A percentile compares a stretch with the other conserved stretches of the same genome.
Evolutionary conservation across 53 echinoderm and acorn worm genomes (phyloP).

Genomic region (Glandiceps talaboti): DNA sequence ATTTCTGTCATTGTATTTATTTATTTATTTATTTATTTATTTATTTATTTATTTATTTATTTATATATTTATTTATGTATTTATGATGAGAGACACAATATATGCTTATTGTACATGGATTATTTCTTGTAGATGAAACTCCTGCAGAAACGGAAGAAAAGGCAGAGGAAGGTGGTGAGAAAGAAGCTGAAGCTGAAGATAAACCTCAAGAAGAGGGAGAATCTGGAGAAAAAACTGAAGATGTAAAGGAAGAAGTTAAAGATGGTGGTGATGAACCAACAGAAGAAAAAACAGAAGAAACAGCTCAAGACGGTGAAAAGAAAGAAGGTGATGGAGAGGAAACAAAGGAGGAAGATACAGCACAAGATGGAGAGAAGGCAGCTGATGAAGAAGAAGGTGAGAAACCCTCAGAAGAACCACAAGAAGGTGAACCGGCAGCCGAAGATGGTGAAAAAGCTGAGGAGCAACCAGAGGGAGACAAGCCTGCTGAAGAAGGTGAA

Average conservation of each 20-base stretch:
- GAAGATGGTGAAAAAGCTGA: conserved; percentile 1
- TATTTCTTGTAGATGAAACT: neutral
- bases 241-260: neutral
- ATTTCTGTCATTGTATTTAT: too few relatives aligned
- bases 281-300: too few relatives aligned
- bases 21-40: too few relatives aligned
- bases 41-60: too few relatives aligned
- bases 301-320: neutral
- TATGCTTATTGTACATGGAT: neutral
- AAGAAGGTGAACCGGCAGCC: neutral
- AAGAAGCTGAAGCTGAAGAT: neutral
- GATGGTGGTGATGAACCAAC: neutral
- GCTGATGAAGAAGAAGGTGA: conserved; percentile 18
- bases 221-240: neutral
- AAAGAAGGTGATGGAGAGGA: neutral
- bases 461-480: neutral
- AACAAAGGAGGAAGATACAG: too few relatives aligned
- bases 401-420: neutral
- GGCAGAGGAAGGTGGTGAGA: neutral
- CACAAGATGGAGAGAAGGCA: too few relatives aligned
- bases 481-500: conserved; percentile 15
- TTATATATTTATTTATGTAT: neutral
- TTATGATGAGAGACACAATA: neutral
- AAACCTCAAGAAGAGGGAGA: neutral
- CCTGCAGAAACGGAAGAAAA: neutral